A percentile compares a stretch with the other conserved stretches of the same genome.
phyloP scores from a whole-genome alignment of 2,113 vertebrate genomes.

The Microcebus tavaratra region DNA sequence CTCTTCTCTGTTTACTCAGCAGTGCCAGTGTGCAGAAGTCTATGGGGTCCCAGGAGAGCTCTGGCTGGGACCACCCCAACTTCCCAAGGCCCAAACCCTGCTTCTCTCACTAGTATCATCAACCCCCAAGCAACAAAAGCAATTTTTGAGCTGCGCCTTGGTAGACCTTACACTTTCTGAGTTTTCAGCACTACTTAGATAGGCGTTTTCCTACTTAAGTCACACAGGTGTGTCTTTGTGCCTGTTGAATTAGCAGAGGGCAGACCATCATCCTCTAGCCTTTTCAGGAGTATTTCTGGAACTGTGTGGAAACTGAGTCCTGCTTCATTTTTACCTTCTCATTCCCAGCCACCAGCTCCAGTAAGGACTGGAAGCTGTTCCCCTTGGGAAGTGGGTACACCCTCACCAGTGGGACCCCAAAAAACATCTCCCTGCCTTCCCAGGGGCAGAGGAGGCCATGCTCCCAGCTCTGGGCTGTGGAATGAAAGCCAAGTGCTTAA shows the following conservation, averaged over 20 bases:
- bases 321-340: constrained; percentile 1
- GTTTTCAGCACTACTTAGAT: not conserved
- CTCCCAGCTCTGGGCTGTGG: not conserved
- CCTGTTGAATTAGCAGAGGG: not conserved
- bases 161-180: not conserved
- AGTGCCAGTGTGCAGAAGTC: not conserved
- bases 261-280: not conserved
- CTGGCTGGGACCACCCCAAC: not conserved
- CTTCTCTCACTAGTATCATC: not conserved
- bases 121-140: not conserved
- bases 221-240: not conserved
- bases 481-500: not conserved
- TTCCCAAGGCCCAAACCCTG: not conserved
- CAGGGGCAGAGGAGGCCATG: not conserved
- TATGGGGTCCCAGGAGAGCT: not conserved
- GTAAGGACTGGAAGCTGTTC: not conserved
- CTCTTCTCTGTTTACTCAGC: not conserved
- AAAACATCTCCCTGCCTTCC: not conserved
- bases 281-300: not conserved
- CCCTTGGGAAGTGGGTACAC: not conserved
- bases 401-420: not conserved
- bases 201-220: not conserved
- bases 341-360: not conserved
- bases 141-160: not conserved
- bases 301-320: not conserved